Evolutionary conservation across 23 tunicate genomes (phyloP).

Genomic region (Halocynthia roretzi): DNA sequence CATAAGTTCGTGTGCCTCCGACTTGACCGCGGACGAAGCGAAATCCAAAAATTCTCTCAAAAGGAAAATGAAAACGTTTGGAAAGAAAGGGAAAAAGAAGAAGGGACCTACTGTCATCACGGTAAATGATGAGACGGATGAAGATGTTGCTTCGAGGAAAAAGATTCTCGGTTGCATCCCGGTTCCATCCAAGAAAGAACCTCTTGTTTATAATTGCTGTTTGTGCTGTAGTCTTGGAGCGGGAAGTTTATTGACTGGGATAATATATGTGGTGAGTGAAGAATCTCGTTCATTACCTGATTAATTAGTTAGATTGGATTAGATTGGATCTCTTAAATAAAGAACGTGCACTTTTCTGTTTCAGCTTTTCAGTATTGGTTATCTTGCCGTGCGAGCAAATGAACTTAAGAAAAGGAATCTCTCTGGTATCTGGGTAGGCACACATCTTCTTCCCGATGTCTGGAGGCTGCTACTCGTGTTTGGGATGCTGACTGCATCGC

Average conservation of each 20-base stretch:
- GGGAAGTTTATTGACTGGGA: constrained; percentile 56
- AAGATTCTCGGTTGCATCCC: background rate
- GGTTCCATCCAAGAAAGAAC: constrained; percentile 24
- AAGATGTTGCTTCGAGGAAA: background rate
- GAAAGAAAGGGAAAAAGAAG: background rate
- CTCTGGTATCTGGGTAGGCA: constrained; percentile 33
- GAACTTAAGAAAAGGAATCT: constrained; percentile 28
- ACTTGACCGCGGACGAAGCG: background rate
- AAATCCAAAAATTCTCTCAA: no score
- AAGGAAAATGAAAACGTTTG: background rate
- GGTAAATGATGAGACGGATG: background rate
- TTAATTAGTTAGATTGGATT: background rate
- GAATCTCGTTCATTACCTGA: background rate
- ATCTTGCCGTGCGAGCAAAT: constrained; percentile 50
- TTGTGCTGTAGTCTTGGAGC: constrained; percentile 95
- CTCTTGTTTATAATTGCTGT: constrained; percentile 74
- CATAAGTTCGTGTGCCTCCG: background rate
- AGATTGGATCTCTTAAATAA: no score
- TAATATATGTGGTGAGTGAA: constrained; percentile 56
- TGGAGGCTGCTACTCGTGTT: constrained; percentile 56
- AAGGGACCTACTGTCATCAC: background rate
- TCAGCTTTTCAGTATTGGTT: constrained; percentile 79
- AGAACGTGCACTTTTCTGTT: constrained; percentile 6
- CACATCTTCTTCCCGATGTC: constrained; percentile 31
- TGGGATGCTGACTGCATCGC: constrained; percentile 35